Evolutionary conservation across 2,888 invertebrate genomes (phyloP), one percentile per base, ranked within the genome.

Genomic region (Troides aeacus): DNA sequence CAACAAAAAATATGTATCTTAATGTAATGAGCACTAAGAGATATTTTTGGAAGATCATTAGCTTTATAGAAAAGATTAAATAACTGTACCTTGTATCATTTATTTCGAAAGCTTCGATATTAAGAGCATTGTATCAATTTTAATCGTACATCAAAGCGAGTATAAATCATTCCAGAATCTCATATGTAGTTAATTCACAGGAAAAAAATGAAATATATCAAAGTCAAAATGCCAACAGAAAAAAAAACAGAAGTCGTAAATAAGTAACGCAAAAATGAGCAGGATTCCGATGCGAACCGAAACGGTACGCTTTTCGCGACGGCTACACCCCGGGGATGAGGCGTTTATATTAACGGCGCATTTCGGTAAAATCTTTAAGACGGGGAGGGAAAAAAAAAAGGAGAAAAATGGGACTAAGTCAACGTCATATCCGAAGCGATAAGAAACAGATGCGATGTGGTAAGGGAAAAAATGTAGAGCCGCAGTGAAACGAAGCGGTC

Each of bases 371-470:
- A 70, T 68, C 57, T 65, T 21, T 17, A 36, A 17, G 17, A 46
- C 46, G 46, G 39, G 39, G 39, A 15, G 15, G 12, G 15, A 15
- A 46, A 46, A 62, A 46, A 62, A 67, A 63, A 60, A 69, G 59
- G 61, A 62, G 67, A 64, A 69, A 72, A 73, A 70, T 64, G 67
- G 69, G 62, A 59, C 59, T 62, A 67, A 67, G 66, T 60, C 68
- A 71, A 71, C 64, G 70, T 71, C 71, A 71, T 62, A 69, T 73
- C 73, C 66, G 30, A 57, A 30, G 21, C 61, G 73, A 73, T 73
- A 73, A 71, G 69, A 61, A 53, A 57, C 66, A 68, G 73, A 64
- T 58, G 66, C 61, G 71, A 65, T 66, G 72, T 39, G 62, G 66
- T 60, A 62, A 70, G 70, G 66, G 23, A 71, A 70, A 70, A 59